A percentile compares a stretch with the other conserved stretches of the same genome.
These are phyloP conservation scores for Tipula helvola DNA, from an alignment of 2,888 invertebrate species.

Conservation along the genomic window DNA sequence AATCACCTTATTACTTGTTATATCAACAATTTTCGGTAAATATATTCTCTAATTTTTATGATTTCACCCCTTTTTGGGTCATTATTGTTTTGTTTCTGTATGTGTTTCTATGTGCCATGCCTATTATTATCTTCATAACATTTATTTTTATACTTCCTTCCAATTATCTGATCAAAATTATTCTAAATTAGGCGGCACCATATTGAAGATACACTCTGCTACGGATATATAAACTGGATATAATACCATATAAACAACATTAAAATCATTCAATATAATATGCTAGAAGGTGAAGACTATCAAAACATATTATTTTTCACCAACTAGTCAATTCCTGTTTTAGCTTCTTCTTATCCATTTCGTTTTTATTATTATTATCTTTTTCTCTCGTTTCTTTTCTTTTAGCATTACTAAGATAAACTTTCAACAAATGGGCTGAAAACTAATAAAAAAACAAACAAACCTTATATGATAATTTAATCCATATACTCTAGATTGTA, in stretches of 20 bases:
- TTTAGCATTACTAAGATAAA: neutral
- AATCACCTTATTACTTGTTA: neutral
- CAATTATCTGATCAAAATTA: conserved; percentile 4
- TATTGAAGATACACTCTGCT: neutral
- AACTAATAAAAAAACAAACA: neutral
- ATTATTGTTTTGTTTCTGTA: neutral
- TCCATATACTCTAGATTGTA: neutral
- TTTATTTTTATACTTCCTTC: neutral
- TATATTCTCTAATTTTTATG: neutral
- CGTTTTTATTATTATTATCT: neutral
- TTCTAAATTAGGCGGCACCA: neutral
- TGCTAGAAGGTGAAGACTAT: neutral
- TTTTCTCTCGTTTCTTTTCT: neutral
- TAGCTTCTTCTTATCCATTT: neutral
- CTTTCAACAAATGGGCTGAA: neutral
- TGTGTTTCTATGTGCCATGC: neutral
- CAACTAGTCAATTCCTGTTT: neutral
- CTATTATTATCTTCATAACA: neutral
- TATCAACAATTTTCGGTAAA: neutral
- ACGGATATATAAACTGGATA: neutral
- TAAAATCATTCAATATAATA: neutral
- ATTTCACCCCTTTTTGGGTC: neutral
- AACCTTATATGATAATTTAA: neutral
- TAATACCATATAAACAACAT: neutral
- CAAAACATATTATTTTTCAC: neutral